These are phyloP conservation scores for Manis javanica DNA, from an alignment of 2,797 vertebrate genomes.

Conservation along the genomic window DNA sequence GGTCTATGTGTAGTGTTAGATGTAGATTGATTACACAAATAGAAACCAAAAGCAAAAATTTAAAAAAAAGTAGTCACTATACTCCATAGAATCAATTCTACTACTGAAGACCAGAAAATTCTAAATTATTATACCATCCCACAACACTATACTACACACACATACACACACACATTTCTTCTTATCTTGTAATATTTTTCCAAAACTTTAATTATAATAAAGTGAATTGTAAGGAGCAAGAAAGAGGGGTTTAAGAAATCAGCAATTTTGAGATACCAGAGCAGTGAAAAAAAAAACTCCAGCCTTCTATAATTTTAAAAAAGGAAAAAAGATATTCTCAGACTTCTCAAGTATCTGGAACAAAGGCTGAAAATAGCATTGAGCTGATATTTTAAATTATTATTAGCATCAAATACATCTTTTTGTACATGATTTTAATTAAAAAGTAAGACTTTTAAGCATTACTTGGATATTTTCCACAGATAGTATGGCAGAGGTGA, in stretches of 20 bases:
- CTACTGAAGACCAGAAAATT: constrained; percentile 24
- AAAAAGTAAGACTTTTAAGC: constrained; percentile 55
- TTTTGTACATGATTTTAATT: constrained; percentile 13
- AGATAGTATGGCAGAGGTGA: constrained; percentile 61
- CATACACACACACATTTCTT: neutral
- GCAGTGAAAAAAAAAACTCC: neutral
- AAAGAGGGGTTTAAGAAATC: neutral
- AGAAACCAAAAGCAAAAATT: constrained; percentile 41
- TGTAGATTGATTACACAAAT: neutral
- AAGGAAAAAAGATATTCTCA: neutral
- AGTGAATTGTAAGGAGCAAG: neutral
- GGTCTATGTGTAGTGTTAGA: neutral
- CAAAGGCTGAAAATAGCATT: neutral
- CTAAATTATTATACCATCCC: neutral
- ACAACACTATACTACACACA: neutral
- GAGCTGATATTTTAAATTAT: constrained; percentile 46
- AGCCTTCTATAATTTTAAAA: constrained; percentile 1
- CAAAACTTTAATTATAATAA: constrained; percentile 2
- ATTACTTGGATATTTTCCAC: constrained; percentile 68
- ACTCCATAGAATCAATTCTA: constrained; percentile 12
- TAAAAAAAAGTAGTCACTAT: neutral
- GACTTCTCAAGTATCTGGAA: constrained; percentile 17
- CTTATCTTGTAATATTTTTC: neutral
- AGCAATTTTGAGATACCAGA: neutral
- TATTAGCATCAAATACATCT: neutral